These are phyloP conservation scores for Hyppa rectilinea DNA, from an alignment of 2,888 invertebrate genomes.

Conservation along the genomic window DNA sequence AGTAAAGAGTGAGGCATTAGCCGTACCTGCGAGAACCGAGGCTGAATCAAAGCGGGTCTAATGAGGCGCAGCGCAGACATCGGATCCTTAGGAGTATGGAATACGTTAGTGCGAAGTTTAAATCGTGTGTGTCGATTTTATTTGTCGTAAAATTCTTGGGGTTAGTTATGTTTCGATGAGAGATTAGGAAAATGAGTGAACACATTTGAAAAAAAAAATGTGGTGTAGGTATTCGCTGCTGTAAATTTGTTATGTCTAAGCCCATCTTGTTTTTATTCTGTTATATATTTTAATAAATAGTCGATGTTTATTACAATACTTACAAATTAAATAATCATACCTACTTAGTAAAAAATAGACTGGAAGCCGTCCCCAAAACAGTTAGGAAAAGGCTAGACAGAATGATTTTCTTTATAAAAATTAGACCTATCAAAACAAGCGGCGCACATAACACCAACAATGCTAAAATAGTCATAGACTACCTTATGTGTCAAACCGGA, in stretches of 20 bases:
- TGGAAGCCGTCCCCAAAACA: no score
- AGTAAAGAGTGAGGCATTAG: conserved; percentile 72
- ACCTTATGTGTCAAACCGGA: neutral
- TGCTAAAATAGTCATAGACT: neutral
- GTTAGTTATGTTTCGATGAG: neutral
- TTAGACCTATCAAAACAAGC: neutral
- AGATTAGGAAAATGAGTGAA: no score
- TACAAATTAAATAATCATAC: neutral
- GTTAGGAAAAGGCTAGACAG: no score
- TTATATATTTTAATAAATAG: no score
- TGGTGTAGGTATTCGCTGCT: no score
- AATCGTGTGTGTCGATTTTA: neutral
- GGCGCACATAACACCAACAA: neutral
- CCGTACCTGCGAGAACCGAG: conserved; percentile 72
- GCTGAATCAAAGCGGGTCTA: conserved; percentile 81
- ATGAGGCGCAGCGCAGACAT: conserved; percentile 80
- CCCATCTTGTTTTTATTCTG: no score
- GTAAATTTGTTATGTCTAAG: no score
- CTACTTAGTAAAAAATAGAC: no score
- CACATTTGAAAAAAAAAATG: no score
- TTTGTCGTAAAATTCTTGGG: neutral
- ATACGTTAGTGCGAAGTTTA: conserved; percentile 63
- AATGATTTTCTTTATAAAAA: no score
- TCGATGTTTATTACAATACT: neutral
- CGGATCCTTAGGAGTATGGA: conserved; percentile 72